Conservation (phyloP, 2,797 vertebrate genomes). For the Lates japonicus region DNA sequence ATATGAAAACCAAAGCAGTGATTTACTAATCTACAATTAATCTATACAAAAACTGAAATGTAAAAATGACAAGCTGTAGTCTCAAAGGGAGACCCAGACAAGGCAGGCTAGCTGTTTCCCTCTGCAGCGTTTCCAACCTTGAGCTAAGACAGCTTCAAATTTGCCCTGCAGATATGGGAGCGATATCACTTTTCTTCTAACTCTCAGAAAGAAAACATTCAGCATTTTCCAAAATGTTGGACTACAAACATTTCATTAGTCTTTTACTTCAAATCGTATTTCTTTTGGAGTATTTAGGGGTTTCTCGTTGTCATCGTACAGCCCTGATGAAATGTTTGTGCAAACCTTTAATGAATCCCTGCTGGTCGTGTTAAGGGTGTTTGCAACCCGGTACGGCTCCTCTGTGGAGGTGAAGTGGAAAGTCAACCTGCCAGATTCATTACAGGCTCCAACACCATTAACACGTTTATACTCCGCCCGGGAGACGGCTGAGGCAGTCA, state of each 20-base stretch:
- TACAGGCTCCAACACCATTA: slow-evolving; percentile 70
- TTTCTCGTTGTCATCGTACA: slow-evolving; percentile 46
- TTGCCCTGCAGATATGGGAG: neutral
- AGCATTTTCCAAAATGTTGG: slow-evolving; percentile 14
- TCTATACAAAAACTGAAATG: neutral
- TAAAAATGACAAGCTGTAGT: neutral
- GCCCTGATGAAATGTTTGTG: slow-evolving; percentile 53
- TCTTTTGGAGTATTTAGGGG: slow-evolving; percentile 32
- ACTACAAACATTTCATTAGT: slow-evolving; percentile 22
- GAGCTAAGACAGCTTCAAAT: neutral
- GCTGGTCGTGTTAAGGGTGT: slow-evolving; percentile 64
- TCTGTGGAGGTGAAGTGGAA: slow-evolving; percentile 70
- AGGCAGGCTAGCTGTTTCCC: neutral
- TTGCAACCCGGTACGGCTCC: slow-evolving; percentile 52
- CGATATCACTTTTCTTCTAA: slow-evolving; percentile 2
- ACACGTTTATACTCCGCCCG: slow-evolving; percentile 63
- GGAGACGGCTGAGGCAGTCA: slow-evolving; percentile 59
- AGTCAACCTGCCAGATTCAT: slow-evolving; percentile 74
- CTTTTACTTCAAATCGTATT: slow-evolving; percentile 31
- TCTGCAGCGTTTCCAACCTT: neutral
- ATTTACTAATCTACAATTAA: neutral
- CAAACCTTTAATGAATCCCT: slow-evolving; percentile 66
- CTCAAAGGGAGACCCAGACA: too few species aligned
- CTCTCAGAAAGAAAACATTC: neutral
- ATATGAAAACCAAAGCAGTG: neutral